phyloP scores from a whole-genome alignment of 2,888 invertebrate species.

The Atethmia centrago region DNA sequence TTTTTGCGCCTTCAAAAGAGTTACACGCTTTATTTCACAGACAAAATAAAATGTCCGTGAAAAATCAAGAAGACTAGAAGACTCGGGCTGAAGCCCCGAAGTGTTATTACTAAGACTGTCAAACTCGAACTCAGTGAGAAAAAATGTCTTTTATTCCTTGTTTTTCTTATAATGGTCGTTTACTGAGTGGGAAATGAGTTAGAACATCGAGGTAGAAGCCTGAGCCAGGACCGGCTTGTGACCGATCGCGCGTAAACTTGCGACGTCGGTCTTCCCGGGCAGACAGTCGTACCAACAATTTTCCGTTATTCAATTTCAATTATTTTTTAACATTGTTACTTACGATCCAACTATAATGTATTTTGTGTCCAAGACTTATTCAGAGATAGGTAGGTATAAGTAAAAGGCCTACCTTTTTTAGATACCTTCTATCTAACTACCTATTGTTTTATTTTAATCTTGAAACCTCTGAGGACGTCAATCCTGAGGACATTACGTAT shows the following conservation, averaged over 20 bases:
- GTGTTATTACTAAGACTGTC: constrained; percentile 48
- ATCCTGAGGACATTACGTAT: constrained; percentile 38
- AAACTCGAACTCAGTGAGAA: constrained; percentile 48
- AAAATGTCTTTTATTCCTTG: constrained; percentile 7
- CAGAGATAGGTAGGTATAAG: no score
- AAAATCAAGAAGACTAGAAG: constrained; percentile 66
- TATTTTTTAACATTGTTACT: constrained; percentile 46
- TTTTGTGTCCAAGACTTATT: background rate
- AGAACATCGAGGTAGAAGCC: constrained; percentile 38
- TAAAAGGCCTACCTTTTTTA: background rate
- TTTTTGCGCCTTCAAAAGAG: constrained; percentile 73
- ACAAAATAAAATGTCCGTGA: constrained; percentile 74
- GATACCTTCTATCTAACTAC: constrained; percentile 4
- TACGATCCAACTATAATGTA: background rate
- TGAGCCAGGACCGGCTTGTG: constrained; percentile 59
- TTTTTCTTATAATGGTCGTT: constrained; percentile 1
- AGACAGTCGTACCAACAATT: constrained; percentile 34
- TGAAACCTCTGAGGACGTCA: constrained; percentile 15
- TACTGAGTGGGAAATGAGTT: constrained; percentile 53
- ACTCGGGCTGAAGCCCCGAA: constrained; percentile 42
- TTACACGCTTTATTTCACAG: constrained; percentile 74
- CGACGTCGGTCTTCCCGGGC: constrained; percentile 36
- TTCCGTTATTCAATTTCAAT: constrained; percentile 55
- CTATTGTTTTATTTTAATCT: constrained; percentile 40
- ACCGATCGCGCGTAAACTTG: constrained; percentile 72